These are phyloP conservation scores for Allacma fusca DNA, from an alignment of 2,888 invertebrate genomes.

Conservation along the genomic window DNA sequence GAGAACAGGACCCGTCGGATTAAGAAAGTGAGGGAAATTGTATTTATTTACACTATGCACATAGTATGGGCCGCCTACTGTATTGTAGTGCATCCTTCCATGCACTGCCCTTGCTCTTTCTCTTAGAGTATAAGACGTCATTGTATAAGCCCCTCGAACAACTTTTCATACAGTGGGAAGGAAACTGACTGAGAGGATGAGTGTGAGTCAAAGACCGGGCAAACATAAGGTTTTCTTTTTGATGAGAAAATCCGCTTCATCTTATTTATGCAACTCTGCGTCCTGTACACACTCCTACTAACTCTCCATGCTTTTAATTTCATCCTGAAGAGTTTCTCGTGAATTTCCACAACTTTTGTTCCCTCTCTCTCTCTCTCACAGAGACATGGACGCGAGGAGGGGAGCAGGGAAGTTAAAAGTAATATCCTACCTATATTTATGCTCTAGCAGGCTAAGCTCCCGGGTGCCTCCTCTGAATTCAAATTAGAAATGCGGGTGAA, in stretches of 20 bases:
- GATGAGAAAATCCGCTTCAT: slow-evolving; percentile 39
- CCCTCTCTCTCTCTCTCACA: slow-evolving; percentile 25
- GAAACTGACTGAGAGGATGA: background rate
- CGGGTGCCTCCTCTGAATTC: slow-evolving; percentile 25
- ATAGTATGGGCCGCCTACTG: no score
- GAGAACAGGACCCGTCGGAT: no score
- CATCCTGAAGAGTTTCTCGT: background rate
- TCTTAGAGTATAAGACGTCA: no score
- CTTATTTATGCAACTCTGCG: slow-evolving; percentile 31
- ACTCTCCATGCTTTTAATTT: slow-evolving; percentile 32
- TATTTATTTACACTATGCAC: no score
- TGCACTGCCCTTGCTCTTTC: background rate
- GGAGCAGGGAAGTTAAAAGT: slow-evolving; percentile 27
- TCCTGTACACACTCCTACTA: background rate
- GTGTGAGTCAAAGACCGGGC: background rate
- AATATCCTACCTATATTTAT: slow-evolving; percentile 22
- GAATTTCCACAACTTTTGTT: background rate
- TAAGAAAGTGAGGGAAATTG: no score
- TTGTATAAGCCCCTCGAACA: no score
- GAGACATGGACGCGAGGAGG: background rate
- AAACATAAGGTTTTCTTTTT: slow-evolving; percentile 29
- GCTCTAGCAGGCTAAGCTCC: slow-evolving; percentile 3
- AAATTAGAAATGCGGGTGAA: slow-evolving; percentile 42
- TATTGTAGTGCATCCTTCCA: background rate
- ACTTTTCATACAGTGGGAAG: no score